A percentile compares a stretch with the other conserved stretches of the same genome.
These are phyloP conservation scores for Platorchestia sp. DNA, from an alignment of 1,140 invertebrate genomes.

Conservation along the genomic window DNA sequence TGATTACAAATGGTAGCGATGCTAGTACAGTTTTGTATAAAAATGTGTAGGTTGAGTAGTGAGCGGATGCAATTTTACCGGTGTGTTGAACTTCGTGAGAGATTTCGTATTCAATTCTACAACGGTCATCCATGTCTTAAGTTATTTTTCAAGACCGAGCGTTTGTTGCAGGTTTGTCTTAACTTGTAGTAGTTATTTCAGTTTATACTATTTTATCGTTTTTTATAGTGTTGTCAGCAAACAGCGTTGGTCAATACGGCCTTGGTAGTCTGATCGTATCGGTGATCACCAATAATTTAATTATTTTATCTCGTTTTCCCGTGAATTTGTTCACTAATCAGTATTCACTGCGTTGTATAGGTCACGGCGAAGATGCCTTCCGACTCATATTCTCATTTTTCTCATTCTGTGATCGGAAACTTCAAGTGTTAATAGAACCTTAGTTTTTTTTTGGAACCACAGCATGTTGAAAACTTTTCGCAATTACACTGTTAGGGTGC, in stretches of 20 bases:
- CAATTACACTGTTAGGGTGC: neutral
- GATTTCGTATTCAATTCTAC: neutral
- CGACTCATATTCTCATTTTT: neutral
- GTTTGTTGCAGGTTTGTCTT: neutral
- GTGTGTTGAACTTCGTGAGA: neutral
- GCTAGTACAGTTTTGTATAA: neutral
- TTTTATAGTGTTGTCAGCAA: neutral
- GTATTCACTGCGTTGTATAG: neutral
- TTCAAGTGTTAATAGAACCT: neutral
- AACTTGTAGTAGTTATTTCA: neutral
- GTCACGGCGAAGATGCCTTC: neutral
- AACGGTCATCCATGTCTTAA: neutral
- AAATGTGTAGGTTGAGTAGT: neutral
- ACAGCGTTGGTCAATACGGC: neutral
- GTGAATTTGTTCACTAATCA: neutral
- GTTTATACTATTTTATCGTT: neutral
- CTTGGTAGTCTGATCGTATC: neutral
- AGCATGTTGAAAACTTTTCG: neutral
- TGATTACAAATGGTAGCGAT: neutral
- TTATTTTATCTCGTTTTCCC: neutral
- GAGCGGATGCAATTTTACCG: neutral
- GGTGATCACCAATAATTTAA: too few relatives aligned
- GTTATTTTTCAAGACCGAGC: neutral
- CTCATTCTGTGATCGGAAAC: neutral
- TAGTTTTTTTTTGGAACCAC: neutral